Conservation (phyloP, 2,113 vertebrate species). For the Motacilla tschutschensis region DNA sequence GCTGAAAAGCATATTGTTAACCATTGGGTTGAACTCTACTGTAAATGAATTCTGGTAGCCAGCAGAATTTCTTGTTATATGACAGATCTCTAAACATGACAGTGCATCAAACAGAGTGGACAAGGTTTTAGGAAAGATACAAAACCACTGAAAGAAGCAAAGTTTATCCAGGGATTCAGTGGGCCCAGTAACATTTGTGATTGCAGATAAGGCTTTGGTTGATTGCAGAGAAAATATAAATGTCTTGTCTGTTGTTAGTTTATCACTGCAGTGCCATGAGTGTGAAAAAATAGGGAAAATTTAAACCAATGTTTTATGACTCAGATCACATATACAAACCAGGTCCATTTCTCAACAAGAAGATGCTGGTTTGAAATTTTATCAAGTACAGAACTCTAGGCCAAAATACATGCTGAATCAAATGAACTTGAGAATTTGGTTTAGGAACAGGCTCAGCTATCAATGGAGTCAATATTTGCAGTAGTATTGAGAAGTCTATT, state of each 20-base stretch:
- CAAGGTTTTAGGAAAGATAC: not conserved
- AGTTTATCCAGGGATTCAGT: not conserved
- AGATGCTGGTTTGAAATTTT: not conserved
- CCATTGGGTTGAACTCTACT: not conserved
- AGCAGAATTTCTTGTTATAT: not conserved
- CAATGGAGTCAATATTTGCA: not conserved
- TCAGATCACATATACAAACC: fast-evolving
- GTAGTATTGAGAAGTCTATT: not conserved
- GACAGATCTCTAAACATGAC: not conserved
- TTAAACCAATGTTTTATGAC: not conserved
- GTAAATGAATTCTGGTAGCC: not conserved
- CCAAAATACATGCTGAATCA: not conserved
- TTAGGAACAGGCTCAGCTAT: not conserved
- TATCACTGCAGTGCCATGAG: not conserved
- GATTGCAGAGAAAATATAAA: not conserved
- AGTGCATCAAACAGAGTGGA: not conserved
- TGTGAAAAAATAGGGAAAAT: not conserved
- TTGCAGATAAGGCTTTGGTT: not conserved
- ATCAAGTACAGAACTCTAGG: not conserved
- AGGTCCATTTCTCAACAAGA: not conserved
- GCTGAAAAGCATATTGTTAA: not conserved
- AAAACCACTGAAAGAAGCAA: not conserved
- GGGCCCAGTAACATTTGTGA: not conserved
- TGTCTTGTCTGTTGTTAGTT: not conserved
- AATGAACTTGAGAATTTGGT: not conserved